A percentile compares a stretch with the other conserved stretches of the same genome.
phyloP scores from a whole-genome alignment of 2,888 invertebrate genomes.

The Chrysomela aeneicollis region DNA sequence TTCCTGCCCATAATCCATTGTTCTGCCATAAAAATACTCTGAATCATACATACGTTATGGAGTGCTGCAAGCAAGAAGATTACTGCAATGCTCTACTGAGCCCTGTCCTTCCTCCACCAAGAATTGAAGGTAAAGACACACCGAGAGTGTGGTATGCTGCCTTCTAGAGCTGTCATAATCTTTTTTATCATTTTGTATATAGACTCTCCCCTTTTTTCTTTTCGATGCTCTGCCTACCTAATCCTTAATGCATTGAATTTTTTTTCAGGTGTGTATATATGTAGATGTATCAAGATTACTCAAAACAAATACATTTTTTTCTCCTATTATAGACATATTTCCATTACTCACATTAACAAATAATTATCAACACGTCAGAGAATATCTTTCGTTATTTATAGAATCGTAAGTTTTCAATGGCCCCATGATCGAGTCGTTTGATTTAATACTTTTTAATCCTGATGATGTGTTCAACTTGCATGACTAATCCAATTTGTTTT shows the following conservation, averaged over 20 bases:
- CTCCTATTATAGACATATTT: background rate
- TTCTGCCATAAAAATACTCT: conserved; percentile 80
- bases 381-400: no score
- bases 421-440: no score
- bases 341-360: background rate
- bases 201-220: conserved; percentile 24
- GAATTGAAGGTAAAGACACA: conserved; percentile 70
- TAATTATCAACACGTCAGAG: no score
- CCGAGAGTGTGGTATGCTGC: conserved; percentile 22
- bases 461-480: background rate
- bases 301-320: background rate
- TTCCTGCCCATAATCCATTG: conserved; percentile 83
- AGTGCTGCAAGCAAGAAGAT: conserved; percentile 79
- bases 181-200: conserved; percentile 25
- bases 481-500: background rate
- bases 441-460: no score
- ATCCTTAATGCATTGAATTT: background rate
- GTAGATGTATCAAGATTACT: background rate
- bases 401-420: no score
- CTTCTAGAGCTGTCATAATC: conserved; percentile 10
- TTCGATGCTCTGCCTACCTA: conserved; percentile 24
- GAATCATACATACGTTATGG: conserved; percentile 80
- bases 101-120: conserved; percentile 73
- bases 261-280: background rate
- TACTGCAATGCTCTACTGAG: conserved; percentile 79